Evolutionary conservation across 2,797 vertebrate genomes (phyloP).

Genomic region (Euphonia xanthogaster): DNA sequence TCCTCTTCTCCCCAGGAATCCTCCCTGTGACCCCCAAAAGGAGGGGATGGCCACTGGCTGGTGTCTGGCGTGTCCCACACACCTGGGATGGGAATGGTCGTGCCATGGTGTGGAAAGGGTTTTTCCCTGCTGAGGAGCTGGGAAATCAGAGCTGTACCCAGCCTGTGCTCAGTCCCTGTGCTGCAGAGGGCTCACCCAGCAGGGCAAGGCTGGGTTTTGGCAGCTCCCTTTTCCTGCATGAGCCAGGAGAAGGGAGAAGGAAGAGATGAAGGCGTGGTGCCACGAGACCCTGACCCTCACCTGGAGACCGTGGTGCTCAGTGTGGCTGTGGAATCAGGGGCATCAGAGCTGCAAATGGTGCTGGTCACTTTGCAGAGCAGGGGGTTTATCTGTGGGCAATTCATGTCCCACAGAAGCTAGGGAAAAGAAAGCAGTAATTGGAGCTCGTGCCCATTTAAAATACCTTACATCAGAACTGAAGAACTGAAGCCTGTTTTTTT

Average conservation of each 20-base stretch:
- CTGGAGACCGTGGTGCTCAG: rapidly evolving
- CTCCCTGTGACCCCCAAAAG: rapidly evolving
- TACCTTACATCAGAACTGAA: constrained; percentile 38
- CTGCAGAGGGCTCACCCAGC: neutral
- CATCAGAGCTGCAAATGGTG: neutral
- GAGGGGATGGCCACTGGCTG: rapidly evolving
- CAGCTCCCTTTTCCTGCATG: neutral
- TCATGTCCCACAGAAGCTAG: constrained; percentile 5
- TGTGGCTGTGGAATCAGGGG: neutral
- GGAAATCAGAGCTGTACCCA: rapidly evolving
- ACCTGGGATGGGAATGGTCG: rapidly evolving
- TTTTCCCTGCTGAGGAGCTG: neutral
- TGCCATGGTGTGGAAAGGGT: neutral
- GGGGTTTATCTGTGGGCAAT: constrained; percentile 30
- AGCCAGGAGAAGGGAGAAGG: neutral
- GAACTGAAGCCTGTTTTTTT: constrained; percentile 55
- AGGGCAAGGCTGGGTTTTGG: neutral
- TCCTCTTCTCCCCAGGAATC: neutral
- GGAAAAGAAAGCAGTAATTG: constrained; percentile 40
- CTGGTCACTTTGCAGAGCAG: neutral
- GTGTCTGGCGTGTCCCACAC: rapidly evolving
- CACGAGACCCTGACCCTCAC: neutral
- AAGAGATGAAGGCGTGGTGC: neutral
- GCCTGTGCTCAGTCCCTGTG: rapidly evolving
- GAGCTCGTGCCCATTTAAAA: constrained; percentile 46